Evolutionary conservation across 2,797 vertebrate species (phyloP), one percentile per base, ranked within the genome.

Genomic region (Urocyon cinereoargenteus): DNA sequence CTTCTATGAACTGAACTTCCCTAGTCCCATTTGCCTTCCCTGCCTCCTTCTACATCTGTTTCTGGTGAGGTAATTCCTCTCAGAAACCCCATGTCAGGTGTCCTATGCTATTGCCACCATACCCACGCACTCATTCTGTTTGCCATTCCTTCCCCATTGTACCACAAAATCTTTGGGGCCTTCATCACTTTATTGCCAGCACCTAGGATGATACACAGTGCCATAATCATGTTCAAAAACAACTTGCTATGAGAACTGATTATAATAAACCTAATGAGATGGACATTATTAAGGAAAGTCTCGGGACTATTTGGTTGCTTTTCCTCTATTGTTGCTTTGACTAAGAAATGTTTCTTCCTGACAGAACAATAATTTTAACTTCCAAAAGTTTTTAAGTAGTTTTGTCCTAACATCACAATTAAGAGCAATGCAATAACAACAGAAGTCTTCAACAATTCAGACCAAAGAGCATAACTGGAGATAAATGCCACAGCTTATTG

Each of bases 401-500:
- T 97, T 64, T 85, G 6, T 59, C 28, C 36, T 92, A 78, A 93
- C 16, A 28, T 31, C 16, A 0, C 68, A 79, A 95, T 75, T 90
- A 34, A 86, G 5, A 91, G 0, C 4, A 24, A 13, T 81, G 22
- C 45, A 72, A 77, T 78, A 81, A 85, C 86, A 85, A 59, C 19
- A 88, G 96, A 90, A 36, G 19, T 70, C 64, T 75, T 59, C 3
- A 36, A 59, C 36, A 95, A 93, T 86, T 86, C 62, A 83, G 45
- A 75, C 40, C 77, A 83, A 66, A 89, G 53, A 28, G 14, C 1
- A 31, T 59, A 85, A 62, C 3, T 79, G 34, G 55, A 95, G 70
- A 78, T 11, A 62, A 5, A 66, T 16, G 10, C 5, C 18, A 14
- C 0, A 86, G 49, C 3, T 64, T 66, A 51, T 3, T n/a, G 15